These are phyloP conservation scores for Halcyon smyrnensis DNA, from an alignment of 2,797 vertebrate genomes.

Conservation along the genomic window DNA sequence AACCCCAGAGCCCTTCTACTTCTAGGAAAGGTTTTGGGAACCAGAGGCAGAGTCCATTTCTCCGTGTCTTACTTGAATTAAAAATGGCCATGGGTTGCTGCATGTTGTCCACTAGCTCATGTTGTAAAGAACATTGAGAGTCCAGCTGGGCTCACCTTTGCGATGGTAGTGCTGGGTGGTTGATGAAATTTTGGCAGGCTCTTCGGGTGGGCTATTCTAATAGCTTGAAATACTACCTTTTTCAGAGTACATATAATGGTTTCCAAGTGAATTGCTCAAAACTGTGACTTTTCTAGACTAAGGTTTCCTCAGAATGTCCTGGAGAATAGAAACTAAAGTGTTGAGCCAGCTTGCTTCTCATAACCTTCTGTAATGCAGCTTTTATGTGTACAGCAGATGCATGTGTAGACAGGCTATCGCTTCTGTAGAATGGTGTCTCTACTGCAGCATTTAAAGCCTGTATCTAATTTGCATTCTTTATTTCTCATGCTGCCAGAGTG, in stretches of 20 bases:
- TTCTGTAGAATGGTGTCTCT: neutral
- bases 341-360: neutral
- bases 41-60: neutral
- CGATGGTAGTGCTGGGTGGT: neutral
- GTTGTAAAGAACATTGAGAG: fast-evolving
- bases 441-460: neutral
- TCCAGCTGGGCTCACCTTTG: neutral
- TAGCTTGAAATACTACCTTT: neutral
- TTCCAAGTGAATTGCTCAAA: neutral
- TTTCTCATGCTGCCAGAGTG: neutral
- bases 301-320: neutral
- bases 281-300: neutral
- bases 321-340: neutral
- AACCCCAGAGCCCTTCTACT: neutral
- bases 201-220: neutral
- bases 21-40: neutral
- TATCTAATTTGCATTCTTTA: neutral
- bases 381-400: neutral
- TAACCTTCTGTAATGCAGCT: neutral
- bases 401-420: neutral
- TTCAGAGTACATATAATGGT: neutral
- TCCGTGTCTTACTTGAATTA: fast-evolving
- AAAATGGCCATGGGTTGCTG: neutral
- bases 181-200: neutral
- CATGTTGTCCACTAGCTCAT: fast-evolving